Conservation (phyloP, 2,113 vertebrate species). For the Labeo catla region DNA sequence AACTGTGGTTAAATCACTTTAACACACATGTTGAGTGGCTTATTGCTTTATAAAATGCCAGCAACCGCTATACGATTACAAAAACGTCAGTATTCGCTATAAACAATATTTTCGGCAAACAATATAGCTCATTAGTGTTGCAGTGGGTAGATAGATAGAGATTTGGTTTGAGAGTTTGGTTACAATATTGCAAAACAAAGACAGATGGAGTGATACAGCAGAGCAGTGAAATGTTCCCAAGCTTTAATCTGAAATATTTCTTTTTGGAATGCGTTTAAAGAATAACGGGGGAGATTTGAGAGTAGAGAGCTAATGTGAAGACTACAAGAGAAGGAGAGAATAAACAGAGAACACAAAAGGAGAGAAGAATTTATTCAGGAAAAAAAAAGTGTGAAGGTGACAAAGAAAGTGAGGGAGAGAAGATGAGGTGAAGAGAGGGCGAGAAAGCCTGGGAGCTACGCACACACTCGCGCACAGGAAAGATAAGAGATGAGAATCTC, state of each 20-base stretch:
- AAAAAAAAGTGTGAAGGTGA: slow-evolving; percentile 22
- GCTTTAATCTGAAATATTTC: neutral
- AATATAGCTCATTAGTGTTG: neutral
- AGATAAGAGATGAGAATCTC: slow-evolving; percentile 43
- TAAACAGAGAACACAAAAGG: neutral
- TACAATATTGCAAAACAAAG: too few species aligned
- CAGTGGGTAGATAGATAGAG: too few species aligned
- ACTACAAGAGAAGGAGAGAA: slow-evolving; percentile 50
- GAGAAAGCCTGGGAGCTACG: slow-evolving; percentile 21
- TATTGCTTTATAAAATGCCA: neutral
- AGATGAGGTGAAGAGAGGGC: slow-evolving; percentile 15
- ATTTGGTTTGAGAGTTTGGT: too few species aligned
- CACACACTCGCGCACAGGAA: slow-evolving; percentile 10
- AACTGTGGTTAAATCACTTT: slow-evolving; percentile 65
- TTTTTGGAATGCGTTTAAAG: neutral
- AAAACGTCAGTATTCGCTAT: neutral
- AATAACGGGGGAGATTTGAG: neutral
- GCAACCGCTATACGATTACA: neutral
- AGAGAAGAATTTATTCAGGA: neutral
- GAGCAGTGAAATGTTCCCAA: too few species aligned
- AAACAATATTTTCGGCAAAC: neutral
- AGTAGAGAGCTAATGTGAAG: slow-evolving; percentile 29
- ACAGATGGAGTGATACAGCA: too few species aligned
- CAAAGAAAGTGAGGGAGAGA: slow-evolving; percentile 36
- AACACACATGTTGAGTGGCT: neutral